Evolutionary conservation across 2,113 vertebrate species (phyloP), one percentile per base, ranked within the genome.

Genomic region (Lamprotornis superbus): DNA sequence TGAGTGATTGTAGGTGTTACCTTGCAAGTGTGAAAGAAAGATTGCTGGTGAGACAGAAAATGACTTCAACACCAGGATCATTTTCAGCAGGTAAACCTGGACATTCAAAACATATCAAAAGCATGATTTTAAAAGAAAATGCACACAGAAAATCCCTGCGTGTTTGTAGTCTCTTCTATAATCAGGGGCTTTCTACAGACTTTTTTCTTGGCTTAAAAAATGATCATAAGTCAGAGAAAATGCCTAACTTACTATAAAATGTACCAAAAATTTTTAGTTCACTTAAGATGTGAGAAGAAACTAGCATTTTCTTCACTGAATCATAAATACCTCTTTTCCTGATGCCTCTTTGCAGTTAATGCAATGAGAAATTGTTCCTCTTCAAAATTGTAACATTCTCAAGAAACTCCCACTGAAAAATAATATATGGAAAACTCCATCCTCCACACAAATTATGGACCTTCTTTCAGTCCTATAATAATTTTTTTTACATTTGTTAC

Each of bases 11-110:
- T 21, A 57, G 12, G 28, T 35, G 9, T 31, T 82, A 33, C 50
- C n/a, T 77, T 2, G 2, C 4, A 37, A 53, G 12, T 40, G 46
- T 75, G 40, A 60, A 33, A 46, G 25, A 8, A 44, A 60, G 13
- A 56, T 71, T 79, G 17, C 30, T 42, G 20, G 13, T 69, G 25
- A 82, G 77, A 28, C 27, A 74, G 35, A 69, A 81, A 93, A 89
- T 0, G 1, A 11, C 5, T n/a, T 82, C 56, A 77, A 39, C 11
- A 70, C 4, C 37, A 74, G 30, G 9, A 57, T 9, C 3, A 6
- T 37, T 61, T 83, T 89, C 56, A 65, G 15, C 10, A 33, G 12
- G 17, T 30, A 59, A 70, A 55, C 10, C 8, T 73, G 70, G 65
- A 35, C 16, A 67, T 19, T 3, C 1, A 15, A 82, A 61, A 47